Percentiles rank a stretch among this genome's conserved stretches.
phyloP scores from a whole-genome alignment of 2,797 vertebrate species.

The Xiphophorus birchmanni region DNA sequence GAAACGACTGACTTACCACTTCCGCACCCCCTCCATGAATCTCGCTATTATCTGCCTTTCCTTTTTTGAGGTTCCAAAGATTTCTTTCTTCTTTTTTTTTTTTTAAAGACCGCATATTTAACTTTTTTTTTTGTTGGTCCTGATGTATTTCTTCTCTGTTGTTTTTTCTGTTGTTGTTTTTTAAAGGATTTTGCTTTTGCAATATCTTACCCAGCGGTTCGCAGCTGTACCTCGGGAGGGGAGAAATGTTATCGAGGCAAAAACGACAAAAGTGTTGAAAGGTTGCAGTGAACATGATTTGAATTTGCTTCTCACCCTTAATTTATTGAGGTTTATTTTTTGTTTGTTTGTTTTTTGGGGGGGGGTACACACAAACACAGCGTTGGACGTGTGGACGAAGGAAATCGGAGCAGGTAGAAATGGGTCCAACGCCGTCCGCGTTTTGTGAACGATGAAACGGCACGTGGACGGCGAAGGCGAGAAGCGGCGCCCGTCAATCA shows the following conservation, averaged over 20 bases:
- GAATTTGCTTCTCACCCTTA: slow-evolving; percentile 24
- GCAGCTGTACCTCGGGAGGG: slow-evolving; percentile 35
- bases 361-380: background rate
- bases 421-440: slow-evolving; percentile 13
- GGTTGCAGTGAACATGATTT: slow-evolving; percentile 12
- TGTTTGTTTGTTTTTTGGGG: background rate
- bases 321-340: slow-evolving; percentile 36
- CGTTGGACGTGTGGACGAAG: slow-evolving; percentile 40
- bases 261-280: slow-evolving; percentile 16
- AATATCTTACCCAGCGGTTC: slow-evolving; percentile 24
- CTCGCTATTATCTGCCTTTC: slow-evolving; percentile 59
- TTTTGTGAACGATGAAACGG: slow-evolving; percentile 37
- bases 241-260: slow-evolving; percentile 34
- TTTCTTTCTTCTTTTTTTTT: slow-evolving; percentile 45
- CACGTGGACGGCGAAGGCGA: slow-evolving; percentile 61
- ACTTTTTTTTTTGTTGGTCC: slow-evolving; percentile 53
- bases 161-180: slow-evolving; percentile 2
- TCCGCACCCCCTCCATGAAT: slow-evolving; percentile 55
- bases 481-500: slow-evolving; percentile 63
- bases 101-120: slow-evolving; percentile 68
- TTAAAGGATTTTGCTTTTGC: slow-evolving; percentile 41
- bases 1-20: slow-evolving; percentile 6
- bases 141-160: slow-evolving; percentile 59
- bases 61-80: slow-evolving; percentile 76
- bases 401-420: slow-evolving; percentile 39